Evolutionary conservation across 1,140 invertebrate genomes (phyloP), one percentile per base, ranked within the genome.

Genomic region (Bathynomus jamesi): DNA sequence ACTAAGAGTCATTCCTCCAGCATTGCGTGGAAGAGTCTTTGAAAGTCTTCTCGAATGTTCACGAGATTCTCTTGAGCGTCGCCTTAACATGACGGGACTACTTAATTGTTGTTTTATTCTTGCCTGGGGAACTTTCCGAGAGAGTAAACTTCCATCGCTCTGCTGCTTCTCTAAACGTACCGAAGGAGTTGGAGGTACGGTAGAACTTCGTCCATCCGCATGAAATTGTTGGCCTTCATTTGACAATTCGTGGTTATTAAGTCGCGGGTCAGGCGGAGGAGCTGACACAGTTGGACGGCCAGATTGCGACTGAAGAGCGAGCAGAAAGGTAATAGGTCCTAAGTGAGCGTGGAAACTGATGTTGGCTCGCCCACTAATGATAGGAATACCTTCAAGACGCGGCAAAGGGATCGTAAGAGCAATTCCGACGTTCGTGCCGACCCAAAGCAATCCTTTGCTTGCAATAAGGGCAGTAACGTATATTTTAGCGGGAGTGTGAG

Each of bases 371-470:
- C 94, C 93, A 72, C 91, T 92, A 8, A 96, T 92, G 25, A 96
- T 92, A 0, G 95, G 95, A 0, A 98, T 90, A 28, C 95, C 95
- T 82, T 96, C 93, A 11, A 98, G 82, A 11, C 94, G 87, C 2
- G 95, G 95, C 31, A 98, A 82, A 0, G 95, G 94, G 67, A 97
- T 91, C 0, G 93, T 95, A 0, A 97, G 85, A 29, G 91, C 89
- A 40, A 96, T 90, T 2, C 95, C 95, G 46, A 94, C 90, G 79
- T 93, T 95, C 0, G 95, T 98, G n/a, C 95, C 95, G 1, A 97
- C 93, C 95, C 95, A 98, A 0, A 98, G 83, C 3, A 96, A 83
- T 0, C 95, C 95, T 64, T 82, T 80, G 76, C 81, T 91, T 0
- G 94, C 93, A 80, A 94, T 85, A 24, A 98, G 81, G 2, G 92